A percentile compares a stretch with the other conserved stretches of the same genome.
Evolutionary conservation across 2,888 invertebrate genomes (phyloP).

Genomic region (Pasiphila rectangulata): DNA sequence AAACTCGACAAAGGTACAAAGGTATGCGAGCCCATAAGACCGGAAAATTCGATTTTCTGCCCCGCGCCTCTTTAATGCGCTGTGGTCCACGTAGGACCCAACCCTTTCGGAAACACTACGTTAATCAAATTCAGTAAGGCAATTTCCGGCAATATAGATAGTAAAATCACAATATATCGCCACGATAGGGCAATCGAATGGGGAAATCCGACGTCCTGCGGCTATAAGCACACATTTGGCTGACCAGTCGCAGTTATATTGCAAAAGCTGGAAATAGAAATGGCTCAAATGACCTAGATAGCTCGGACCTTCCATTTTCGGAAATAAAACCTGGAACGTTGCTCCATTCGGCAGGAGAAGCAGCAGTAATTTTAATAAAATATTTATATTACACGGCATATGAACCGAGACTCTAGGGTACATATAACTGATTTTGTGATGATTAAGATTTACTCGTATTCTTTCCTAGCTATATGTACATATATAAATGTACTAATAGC

Average conservation of each 20-base stretch:
- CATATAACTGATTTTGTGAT: too few relatives aligned
- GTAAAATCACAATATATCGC: constrained; percentile 63
- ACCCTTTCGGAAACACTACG: constrained; percentile 68
- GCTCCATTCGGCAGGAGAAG: not conserved
- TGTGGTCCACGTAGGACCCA: constrained; percentile 52
- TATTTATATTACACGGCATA: not conserved
- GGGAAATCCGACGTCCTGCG: constrained; percentile 34
- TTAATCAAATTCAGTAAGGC: constrained; percentile 73
- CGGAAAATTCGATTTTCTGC: constrained; percentile 78
- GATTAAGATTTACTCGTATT: too few relatives aligned
- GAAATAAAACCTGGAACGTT: constrained; percentile 11
- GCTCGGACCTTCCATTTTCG: constrained; percentile 6
- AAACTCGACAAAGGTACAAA: constrained; percentile 58
- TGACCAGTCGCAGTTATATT: constrained; percentile 6
- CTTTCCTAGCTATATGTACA: too few relatives aligned
- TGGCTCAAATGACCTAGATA: constrained; percentile 21
- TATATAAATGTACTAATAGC: too few relatives aligned
- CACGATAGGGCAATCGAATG: constrained; percentile 54
- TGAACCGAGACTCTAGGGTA: too few relatives aligned
- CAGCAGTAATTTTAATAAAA: not conserved
- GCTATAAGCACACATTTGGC: constrained; percentile 27
- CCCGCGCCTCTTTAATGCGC: constrained; percentile 62
- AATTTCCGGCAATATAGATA: constrained; percentile 66
- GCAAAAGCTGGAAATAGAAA: constrained; percentile 16
- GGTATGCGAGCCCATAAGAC: constrained; percentile 53